Base-by-base conservation (phyloP, 2,888 invertebrate genomes). In the Perizoma affinitatum region DNA sequence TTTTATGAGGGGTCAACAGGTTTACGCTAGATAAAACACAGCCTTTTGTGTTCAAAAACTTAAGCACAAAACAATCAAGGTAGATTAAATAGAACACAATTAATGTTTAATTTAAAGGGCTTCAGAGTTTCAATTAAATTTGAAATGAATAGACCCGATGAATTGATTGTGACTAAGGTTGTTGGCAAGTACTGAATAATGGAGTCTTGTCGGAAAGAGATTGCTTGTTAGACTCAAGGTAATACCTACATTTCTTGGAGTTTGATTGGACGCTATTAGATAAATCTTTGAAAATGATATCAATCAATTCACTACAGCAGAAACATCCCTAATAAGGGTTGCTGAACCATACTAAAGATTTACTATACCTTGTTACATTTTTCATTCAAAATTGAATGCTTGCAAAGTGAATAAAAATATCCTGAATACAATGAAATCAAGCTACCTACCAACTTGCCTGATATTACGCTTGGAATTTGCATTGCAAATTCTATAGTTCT, bases 1-100 rank as follows among this genome's bases (percentile, higher is more conserved):
- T 79, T 82, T 82, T 73, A 79, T 75, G 73, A 73, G 60, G 66
- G 78, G 75, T 74, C 77, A 75, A 75, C 70, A 68, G 67, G 67
- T 70, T 72, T 75, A 75, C 75, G 69, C 67, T 74, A 75, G 69
- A 77, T 74, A 77, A 80, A 79, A 74, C 69, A 69, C 57, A 61
- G 59, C 65, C 54, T 62, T 61, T 59, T 57, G 55, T 54, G 65
- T 69, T 68, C 55, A 63, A 67, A 70, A 71, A 54, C 44, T 61
- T 68, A 63, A 35, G 44, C n/a, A 22, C 38, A 57, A 40, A 50
- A 35, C 22, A 47, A 52, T 71, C 70, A 22, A 22, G 22, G 22
- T 22, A 22, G 3, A 22, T 22, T 22, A 22, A 22, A 22, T 22
- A 3, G 22, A 22, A 22, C 22, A 50, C 48, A 49, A 43, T 43